A percentile compares a stretch with the other conserved stretches of the same genome.
Evolutionary conservation across 2,888 invertebrate species (phyloP).

Genomic region (Brenthis daphne): DNA sequence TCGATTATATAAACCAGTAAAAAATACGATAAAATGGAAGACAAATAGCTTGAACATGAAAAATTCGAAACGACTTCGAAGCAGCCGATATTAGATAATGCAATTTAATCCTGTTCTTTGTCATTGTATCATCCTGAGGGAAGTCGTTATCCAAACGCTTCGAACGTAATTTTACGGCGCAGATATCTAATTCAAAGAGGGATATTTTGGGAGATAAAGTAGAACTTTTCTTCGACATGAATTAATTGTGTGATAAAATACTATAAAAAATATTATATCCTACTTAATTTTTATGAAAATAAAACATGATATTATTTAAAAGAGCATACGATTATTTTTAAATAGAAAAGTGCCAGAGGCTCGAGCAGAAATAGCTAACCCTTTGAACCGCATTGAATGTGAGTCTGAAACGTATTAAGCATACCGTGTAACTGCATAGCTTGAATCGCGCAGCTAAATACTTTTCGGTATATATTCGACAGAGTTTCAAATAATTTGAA

Average conservation of each 20-base stretch:
- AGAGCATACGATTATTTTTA: constrained; percentile 17
- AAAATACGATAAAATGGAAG: neutral
- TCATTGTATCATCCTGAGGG: constrained; percentile 21
- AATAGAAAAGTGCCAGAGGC: constrained; percentile 16
- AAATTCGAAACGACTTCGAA: constrained; percentile 15
- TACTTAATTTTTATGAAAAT: neutral
- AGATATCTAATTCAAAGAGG: constrained; percentile 3
- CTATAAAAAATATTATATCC: neutral
- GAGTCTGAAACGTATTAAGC: constrained; percentile 34
- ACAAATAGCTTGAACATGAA: constrained; percentile 8
- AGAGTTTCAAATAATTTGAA: constrained; percentile 22
- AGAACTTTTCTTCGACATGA: neutral
- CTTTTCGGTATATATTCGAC: constrained; percentile 24
- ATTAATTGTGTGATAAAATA: neutral
- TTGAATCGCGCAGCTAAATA: constrained; percentile 29
- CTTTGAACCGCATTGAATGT: constrained; percentile 21
- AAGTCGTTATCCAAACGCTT: constrained; percentile 14
- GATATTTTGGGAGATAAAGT: constrained; percentile 5
- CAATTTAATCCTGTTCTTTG: constrained; percentile 17
- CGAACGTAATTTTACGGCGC: constrained; percentile 3
- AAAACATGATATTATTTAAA: neutral
- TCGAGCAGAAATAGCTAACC: constrained; percentile 18
- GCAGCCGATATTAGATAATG: constrained; percentile 18
- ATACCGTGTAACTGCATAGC: constrained; percentile 33
- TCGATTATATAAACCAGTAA: neutral